Evolutionary conservation across 2,113 vertebrate species (phyloP).

Genomic region (Apteryx mantelli): DNA sequence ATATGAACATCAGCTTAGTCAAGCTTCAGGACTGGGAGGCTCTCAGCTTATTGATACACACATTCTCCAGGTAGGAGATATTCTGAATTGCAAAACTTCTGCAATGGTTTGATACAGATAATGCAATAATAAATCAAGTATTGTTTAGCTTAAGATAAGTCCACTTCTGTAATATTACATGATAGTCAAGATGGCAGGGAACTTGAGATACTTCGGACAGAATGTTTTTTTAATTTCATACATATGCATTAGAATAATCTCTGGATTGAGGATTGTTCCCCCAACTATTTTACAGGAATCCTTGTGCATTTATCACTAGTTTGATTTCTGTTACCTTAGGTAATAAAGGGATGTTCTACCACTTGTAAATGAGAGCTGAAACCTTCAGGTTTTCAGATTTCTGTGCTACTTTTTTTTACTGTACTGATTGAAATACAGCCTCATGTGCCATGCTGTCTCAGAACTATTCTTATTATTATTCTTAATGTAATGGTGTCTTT

Average conservation of each 20-base stretch:
- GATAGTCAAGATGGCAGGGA: neutral
- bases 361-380: neutral
- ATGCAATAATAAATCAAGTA: neutral
- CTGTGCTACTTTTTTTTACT: neutral
- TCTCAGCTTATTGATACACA: slow-evolving; percentile 98
- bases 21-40: slow-evolving; percentile 92
- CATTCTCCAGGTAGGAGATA: slow-evolving; percentile 88
- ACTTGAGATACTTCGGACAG: neutral
- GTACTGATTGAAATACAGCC: neutral
- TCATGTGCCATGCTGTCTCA: neutral
- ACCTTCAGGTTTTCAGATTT: neutral
- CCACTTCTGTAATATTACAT: neutral
- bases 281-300: neutral
- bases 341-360: neutral
- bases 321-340: neutral
- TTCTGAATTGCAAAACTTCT: neutral
- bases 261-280: neutral
- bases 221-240: neutral
- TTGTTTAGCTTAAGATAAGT: neutral
- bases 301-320: neutral
- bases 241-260: neutral
- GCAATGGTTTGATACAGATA: neutral
- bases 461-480: neutral
- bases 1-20: slow-evolving; percentile 94
- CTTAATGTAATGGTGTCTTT: neutral